These are phyloP conservation scores for Bombus difficillimus DNA, from an alignment of 1,140 invertebrate genomes.

Conservation along the genomic window DNA sequence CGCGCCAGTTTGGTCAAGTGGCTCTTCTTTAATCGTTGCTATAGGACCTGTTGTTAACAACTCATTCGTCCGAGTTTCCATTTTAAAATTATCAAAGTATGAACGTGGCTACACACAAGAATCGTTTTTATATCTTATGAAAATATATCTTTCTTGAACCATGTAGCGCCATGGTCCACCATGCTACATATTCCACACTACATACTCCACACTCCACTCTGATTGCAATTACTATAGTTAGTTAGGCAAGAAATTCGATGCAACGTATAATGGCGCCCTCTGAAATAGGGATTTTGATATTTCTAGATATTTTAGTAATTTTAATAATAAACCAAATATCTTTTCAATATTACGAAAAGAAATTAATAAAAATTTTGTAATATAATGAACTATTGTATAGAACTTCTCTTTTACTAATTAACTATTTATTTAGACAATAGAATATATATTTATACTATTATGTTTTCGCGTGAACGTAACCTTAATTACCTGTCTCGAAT, in stretches of 20 bases:
- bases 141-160: conserved; percentile 47
- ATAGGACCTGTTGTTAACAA: conserved; percentile 17
- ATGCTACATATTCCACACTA: conserved; percentile 17
- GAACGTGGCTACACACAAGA: not conserved
- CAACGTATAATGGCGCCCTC: not conserved
- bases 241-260: not conserved
- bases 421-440: not conserved
- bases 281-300: not conserved
- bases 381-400: not conserved
- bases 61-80: conserved; percentile 56
- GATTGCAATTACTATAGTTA: not conserved
- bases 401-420: not conserved
- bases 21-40: conserved; percentile 60
- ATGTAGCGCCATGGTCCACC: conserved; percentile 43
- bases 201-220: not conserved
- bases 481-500: too few relatives aligned
- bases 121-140: conserved; percentile 42
- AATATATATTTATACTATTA: not conserved
- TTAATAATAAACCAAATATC: not conserved
- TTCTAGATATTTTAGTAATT: not conserved
- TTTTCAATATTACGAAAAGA: not conserved
- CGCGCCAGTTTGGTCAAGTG: conserved; percentile 42
- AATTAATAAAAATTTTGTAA: not conserved
- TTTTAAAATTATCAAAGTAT: conserved; percentile 18
- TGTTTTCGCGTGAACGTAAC: too few relatives aligned